These are phyloP conservation scores for Leptinotarsa haldemani DNA, from an alignment of 2,888 invertebrate genomes.

Conservation along the genomic window DNA sequence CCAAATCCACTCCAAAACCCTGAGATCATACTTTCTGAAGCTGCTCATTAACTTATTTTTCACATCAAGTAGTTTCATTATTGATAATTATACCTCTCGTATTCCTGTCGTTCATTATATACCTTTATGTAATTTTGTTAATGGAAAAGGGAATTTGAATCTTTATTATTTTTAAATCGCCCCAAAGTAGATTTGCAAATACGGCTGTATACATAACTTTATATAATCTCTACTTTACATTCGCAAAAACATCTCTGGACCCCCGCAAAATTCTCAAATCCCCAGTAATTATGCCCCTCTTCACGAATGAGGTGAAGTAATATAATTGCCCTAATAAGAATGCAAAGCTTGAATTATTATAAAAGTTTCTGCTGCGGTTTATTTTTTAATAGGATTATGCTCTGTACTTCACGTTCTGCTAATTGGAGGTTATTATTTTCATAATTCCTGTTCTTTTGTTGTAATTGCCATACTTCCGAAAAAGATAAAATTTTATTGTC, in stretches of 20 bases:
- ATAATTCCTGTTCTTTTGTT: slow-evolving; percentile 59
- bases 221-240: slow-evolving; percentile 17
- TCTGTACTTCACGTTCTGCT: slow-evolving; percentile 56
- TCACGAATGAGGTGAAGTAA: slow-evolving; percentile 56
- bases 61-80: too few relatives aligned
- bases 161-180: slow-evolving; percentile 9
- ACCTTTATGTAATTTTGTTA: neutral
- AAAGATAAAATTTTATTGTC: slow-evolving; percentile 55
- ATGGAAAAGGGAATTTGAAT: neutral
- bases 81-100: too few relatives aligned
- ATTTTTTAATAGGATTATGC: slow-evolving; percentile 60
- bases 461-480: slow-evolving; percentile 54
- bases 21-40: too few relatives aligned
- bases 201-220: slow-evolving; percentile 19
- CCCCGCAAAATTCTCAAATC: slow-evolving; percentile 40
- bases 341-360: slow-evolving; percentile 60
- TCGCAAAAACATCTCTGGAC: slow-evolving; percentile 13
- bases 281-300: slow-evolving; percentile 49
- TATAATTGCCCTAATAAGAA: slow-evolving; percentile 60
- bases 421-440: slow-evolving; percentile 61
- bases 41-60: too few relatives aligned
- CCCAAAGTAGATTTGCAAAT: slow-evolving; percentile 1
- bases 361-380: slow-evolving; percentile 59
- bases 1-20: too few relatives aligned
- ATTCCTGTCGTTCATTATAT: neutral